Evolutionary conservation across 2,113 vertebrate genomes (phyloP), one percentile per base, ranked within the genome.

Genomic region (Gadus chalcogrammus): DNA sequence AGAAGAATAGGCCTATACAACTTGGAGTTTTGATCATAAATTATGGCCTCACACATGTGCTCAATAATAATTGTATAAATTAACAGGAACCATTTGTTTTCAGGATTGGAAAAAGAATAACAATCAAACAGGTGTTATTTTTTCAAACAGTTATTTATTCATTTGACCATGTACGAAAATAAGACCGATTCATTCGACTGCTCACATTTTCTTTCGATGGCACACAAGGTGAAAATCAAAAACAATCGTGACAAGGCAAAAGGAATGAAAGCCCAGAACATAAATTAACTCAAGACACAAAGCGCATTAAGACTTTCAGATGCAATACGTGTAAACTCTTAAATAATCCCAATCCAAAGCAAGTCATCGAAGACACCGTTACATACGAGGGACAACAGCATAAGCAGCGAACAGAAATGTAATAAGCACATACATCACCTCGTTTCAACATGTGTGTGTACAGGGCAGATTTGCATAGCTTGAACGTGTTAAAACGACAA

Each of bases 161-260:
- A 73, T 87, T 48, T 48, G 72, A 88, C 88, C 78, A 89, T 85
- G 79, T 91, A 91, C 90, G 90, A 93, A 93, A 92, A 91, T 88
- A 90, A 90, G 88, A 91, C 90, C 88, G 75, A 86, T 86, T 91
- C 71, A 71, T 84, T 90, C 74, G 77, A 88, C 82, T 86, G 86
- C 75, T 88, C 86, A 84, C 85, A 84, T 87, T 86, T 84, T 75
- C 82, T 81, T 87, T 86, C 80, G 79, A 90, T 90, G 90, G 92
- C 91, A 93, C 92, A 90, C 88, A 82, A 90, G 90, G 88, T 92
- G 88, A 92, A 89, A 79, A 81, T 85, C 86, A 82, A 78, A 78
- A 35, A 78, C 74, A 80, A 80, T 82, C 90, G 87, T 83, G 88
- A 85, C 88, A 88, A 80, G 88, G 85, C 88, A 88, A 80, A 85